A percentile compares a stretch with the other conserved stretches of the same genome.
These are phyloP conservation scores for Empidonax traillii DNA, from an alignment of 2,113 vertebrate genomes.

Conservation along the genomic window DNA sequence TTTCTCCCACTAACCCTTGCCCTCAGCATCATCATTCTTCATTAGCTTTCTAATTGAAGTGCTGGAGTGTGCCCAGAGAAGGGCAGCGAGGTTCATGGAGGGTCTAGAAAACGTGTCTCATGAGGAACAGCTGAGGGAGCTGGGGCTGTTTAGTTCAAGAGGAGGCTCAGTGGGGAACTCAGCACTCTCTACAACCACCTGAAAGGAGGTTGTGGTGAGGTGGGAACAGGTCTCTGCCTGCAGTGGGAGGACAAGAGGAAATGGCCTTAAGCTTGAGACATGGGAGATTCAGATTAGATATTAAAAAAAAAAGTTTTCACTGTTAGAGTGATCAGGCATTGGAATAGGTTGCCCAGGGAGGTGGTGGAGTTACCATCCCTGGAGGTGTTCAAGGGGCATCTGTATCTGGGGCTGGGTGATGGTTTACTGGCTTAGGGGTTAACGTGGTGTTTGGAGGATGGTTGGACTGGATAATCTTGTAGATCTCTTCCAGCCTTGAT, in stretches of 20 bases:
- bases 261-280: background rate
- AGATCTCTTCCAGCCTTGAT: background rate
- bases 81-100: background rate
- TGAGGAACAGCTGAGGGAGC: background rate
- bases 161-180: background rate
- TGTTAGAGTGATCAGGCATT: background rate
- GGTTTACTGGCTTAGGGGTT: background rate
- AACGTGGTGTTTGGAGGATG: background rate
- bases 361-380: background rate
- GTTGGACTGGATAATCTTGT: background rate
- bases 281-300: background rate
- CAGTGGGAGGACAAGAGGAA: background rate
- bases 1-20: background rate
- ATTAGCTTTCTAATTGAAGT: background rate
- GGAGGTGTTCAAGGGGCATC: background rate
- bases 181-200: fast-evolving
- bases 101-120: background rate
- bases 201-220: background rate
- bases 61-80: background rate
- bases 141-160: background rate
- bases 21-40: background rate
- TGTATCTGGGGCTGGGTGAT: fast-evolving
- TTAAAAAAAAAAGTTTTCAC: background rate
- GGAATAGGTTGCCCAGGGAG: background rate
- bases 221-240: background rate